phyloP scores from a whole-genome alignment of 2,113 vertebrate genomes.

The Bubo bubo region DNA sequence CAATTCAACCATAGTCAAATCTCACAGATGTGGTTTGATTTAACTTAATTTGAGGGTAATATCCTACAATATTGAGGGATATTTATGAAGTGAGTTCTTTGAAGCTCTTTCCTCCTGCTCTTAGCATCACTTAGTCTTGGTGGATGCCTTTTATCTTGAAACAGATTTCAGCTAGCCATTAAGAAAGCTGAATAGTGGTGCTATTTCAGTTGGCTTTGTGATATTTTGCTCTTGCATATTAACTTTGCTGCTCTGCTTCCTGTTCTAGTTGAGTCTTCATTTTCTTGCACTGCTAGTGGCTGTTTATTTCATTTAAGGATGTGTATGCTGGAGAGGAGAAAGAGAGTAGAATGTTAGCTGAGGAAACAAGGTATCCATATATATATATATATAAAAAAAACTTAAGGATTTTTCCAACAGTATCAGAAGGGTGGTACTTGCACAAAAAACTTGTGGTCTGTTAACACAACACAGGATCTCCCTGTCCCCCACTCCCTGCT shows the following conservation, averaged over 20 bases:
- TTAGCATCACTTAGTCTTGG: conserved; percentile 20
- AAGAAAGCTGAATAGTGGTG: background rate
- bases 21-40: background rate
- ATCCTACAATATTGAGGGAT: background rate
- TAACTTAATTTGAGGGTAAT: conserved; percentile 35
- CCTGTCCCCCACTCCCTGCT: background rate
- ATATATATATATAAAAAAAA: background rate
- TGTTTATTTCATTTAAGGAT: background rate
- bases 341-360: background rate
- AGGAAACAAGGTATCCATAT: background rate
- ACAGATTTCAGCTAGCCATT: background rate
- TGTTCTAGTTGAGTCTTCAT: background rate
- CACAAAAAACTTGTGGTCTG: background rate
- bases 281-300: background rate
- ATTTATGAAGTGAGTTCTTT: background rate
- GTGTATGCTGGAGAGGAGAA: background rate
- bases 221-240: background rate
- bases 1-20: background rate
- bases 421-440: background rate
- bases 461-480: background rate
- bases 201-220: background rate
- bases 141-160: conserved; percentile 31
- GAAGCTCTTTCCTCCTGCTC: background rate
- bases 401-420: background rate
- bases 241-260: background rate